Base-by-base conservation (phyloP, 2,888 invertebrate species). In the Hyalella azteca region DNA sequence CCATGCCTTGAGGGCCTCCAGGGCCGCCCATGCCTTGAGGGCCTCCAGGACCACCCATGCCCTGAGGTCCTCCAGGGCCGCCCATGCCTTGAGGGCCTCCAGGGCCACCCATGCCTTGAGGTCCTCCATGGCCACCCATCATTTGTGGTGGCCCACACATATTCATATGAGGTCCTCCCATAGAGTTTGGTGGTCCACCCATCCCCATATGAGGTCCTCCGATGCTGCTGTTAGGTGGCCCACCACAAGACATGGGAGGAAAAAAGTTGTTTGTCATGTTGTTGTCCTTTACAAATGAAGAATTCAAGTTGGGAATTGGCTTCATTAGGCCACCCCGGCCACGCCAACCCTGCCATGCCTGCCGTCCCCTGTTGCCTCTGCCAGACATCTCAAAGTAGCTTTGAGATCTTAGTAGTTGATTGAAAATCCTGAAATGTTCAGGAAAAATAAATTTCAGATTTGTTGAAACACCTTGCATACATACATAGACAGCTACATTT, bases 251-350 rank as follows among this genome's bases (percentile, higher is more conserved):
- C 54, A 54, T 54, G 22, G 54, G 26, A 9, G 22, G 54, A 13
- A 26, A 54, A 29, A 54, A 54, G 26, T 54, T 66, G 19, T 36
- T 66, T 22, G 45, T 11, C 45, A 19, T 40, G 32, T 73, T 73
- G 45, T 41, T 66, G 40, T 75, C 75, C 45, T 75, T 41, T 13
- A 75, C 75, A 75, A 75, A 75, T 75, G 75, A 75, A n/a, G 75
- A 75, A 22, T 48, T 48, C 22, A 75, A 13, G 19, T 75, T 75
- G 19, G 75, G 75, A n/a, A 75, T 75, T 11, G 75, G 15, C 19
- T 36, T 36, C 13, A 66, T 13, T 2, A 66, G 36, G 4, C 75
- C 75, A 39, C 75, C 75, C 26, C 75, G 41, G 45, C 75, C 75
- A 26, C 41, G 41, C 36, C 75, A 26, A n/a, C 75, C 75, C 2